phyloP scores from a whole-genome alignment of 2,797 vertebrate species.

The Sparus aurata region DNA sequence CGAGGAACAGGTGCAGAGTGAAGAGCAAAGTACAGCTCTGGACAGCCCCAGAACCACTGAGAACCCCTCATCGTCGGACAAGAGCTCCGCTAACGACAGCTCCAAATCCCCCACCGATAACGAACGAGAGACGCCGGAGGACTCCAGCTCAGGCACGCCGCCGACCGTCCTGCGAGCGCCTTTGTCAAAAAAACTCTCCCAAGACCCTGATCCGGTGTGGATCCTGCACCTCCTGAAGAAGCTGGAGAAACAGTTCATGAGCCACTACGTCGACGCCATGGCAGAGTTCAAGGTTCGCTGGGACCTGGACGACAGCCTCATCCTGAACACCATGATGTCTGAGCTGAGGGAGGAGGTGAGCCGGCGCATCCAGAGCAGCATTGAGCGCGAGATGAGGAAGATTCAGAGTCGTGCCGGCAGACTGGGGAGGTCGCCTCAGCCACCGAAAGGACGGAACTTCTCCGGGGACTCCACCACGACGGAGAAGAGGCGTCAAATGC shows the following conservation, averaged over 20 bases:
- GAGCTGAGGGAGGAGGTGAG: conserved; percentile 90
- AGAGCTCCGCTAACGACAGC: conserved; percentile 68
- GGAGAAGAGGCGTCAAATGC: conserved; percentile 84
- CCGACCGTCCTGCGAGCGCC: conserved; percentile 36
- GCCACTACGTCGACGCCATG: conserved; percentile 88
- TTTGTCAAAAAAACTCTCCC: conserved; percentile 55
- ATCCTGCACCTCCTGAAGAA: conserved; percentile 90
- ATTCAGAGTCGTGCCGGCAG: conserved; percentile 79
- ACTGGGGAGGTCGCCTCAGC: conserved; percentile 57
- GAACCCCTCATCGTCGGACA: conserved; percentile 63
- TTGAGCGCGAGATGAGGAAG: conserved; percentile 88
- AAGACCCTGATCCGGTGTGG: conserved; percentile 88
- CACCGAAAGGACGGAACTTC: conserved; percentile 62
- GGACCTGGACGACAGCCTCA: conserved; percentile 86
- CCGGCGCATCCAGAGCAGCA: conserved; percentile 88
- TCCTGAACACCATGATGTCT: conserved; percentile 88
- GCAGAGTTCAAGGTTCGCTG: conserved; percentile 90
- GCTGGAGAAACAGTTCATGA: conserved; percentile 91
- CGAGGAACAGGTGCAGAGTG: conserved; percentile 44
- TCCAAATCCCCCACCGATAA: conserved; percentile 77
- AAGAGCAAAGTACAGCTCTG: conserved; percentile 41
- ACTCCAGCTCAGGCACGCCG: conserved; percentile 61
- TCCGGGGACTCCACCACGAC: conserved; percentile 82
- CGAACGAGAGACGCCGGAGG: conserved; percentile 64
- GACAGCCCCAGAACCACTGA: conserved; percentile 69